Conservation (phyloP, 2,113 vertebrate genomes). For the Rhegmatorhina hoffmannsi region DNA sequence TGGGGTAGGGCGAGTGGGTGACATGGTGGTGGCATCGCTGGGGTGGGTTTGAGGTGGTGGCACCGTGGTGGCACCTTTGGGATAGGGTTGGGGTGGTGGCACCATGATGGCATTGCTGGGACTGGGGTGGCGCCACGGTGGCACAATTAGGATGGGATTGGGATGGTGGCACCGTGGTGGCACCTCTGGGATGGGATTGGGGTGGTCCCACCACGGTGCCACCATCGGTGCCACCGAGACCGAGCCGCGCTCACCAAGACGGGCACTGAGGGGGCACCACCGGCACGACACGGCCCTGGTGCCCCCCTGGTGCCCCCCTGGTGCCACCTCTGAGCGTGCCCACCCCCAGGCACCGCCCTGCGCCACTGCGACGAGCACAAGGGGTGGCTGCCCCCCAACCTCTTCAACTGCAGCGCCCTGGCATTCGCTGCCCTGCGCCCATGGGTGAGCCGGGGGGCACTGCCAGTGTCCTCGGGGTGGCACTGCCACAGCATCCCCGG, state of each 20-base stretch:
- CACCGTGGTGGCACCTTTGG: rapidly evolving
- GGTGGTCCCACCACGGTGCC: too few relatives aligned
- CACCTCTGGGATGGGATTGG: background rate
- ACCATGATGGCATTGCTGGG: background rate
- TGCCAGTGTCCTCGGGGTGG: rapidly evolving
- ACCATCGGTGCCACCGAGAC: background rate
- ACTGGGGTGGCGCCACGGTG: too few relatives aligned
- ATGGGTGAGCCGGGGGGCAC: constrained; percentile 74
- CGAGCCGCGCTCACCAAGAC: too few relatives aligned
- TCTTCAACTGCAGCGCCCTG: constrained; percentile 92
- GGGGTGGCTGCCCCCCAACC: constrained; percentile 92
- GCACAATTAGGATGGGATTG: too few relatives aligned
- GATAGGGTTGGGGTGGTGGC: background rate
- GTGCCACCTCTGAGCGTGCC: background rate
- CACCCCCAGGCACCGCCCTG: constrained; percentile 84
- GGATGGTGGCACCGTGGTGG: background rate
- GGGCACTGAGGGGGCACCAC: too few relatives aligned
- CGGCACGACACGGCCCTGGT: too few relatives aligned
- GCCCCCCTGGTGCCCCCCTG: too few relatives aligned
- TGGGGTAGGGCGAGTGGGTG: too few relatives aligned
- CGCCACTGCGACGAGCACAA: constrained; percentile 96
- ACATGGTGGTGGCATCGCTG: background rate
- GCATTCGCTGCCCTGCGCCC: constrained; percentile 87
- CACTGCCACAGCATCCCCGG: too few relatives aligned
- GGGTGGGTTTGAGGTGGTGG: background rate